Evolutionary conservation across 1,140 invertebrate genomes (phyloP).

Genomic region (Eumeta japonica): DNA sequence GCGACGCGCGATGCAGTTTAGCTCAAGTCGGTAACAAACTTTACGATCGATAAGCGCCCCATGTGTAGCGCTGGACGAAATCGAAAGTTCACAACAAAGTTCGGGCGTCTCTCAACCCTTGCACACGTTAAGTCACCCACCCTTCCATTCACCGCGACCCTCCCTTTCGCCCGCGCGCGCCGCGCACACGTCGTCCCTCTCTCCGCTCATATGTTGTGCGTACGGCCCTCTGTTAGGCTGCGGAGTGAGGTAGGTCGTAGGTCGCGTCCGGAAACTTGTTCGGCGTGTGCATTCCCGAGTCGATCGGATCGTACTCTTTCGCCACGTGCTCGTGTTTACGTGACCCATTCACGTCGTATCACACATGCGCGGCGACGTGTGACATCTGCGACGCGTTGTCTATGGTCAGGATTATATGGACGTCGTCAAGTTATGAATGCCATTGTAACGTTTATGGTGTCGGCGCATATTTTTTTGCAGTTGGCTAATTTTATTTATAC

Average conservation of each 20-base stretch:
- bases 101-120: slow-evolving; percentile 27
- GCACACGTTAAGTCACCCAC: slow-evolving; percentile 26
- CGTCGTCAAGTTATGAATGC: no score
- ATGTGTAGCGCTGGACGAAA: slow-evolving; percentile 45
- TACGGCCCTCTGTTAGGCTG: not conserved
- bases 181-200: slow-evolving; percentile 17
- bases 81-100: slow-evolving; percentile 46
- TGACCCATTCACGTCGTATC: slow-evolving; percentile 24
- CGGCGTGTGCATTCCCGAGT: slow-evolving; percentile 5
- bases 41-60: slow-evolving; percentile 31
- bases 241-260: not conserved
- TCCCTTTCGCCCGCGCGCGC: slow-evolving; percentile 28
- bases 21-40: slow-evolving; percentile 27
- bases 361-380: slow-evolving; percentile 30
- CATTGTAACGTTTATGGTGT: no score
- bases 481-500: no score
- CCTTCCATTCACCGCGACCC: no score
- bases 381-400: slow-evolving; percentile 45
- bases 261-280: slow-evolving; percentile 9
- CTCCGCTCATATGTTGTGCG: not conserved
- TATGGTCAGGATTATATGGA: slow-evolving; percentile 53
- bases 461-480: no score
- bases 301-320: slow-evolving; percentile 22
- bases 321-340: slow-evolving; percentile 28
- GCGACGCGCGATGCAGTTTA: slow-evolving; percentile 12